Evolutionary conservation across 1,140 invertebrate species (phyloP).

Genomic region (Meteorus sp.): DNA sequence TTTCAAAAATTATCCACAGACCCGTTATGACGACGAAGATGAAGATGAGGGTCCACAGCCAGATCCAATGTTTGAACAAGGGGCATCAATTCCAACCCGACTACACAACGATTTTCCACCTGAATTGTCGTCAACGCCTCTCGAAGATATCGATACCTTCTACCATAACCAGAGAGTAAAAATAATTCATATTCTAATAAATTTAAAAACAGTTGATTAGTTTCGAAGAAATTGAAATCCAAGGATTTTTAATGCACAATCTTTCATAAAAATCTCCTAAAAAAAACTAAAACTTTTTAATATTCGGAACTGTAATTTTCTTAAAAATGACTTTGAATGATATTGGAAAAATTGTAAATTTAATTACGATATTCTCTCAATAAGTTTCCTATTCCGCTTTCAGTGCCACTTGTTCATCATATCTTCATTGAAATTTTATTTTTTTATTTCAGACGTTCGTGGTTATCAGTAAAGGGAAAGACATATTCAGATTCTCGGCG

Average conservation of each 20-base stretch:
- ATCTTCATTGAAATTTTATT: conserved; percentile 23
- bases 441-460: conserved; percentile 87
- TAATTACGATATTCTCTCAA: too few species aligned
- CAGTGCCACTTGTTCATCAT: not conserved
- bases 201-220: not conserved
- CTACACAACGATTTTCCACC: conserved; percentile 87
- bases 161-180: conserved; percentile 89
- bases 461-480: conserved; percentile 97
- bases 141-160: conserved; percentile 94
- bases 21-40: conserved; percentile 93
- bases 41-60: conserved; percentile 94
- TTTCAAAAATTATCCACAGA: conserved; percentile 66
- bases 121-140: conserved; percentile 88
- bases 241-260: too few species aligned
- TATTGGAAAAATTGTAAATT: too few species aligned
- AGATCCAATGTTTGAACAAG: conserved; percentile 90
- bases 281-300: too few species aligned
- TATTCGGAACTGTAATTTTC: too few species aligned
- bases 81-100: conserved; percentile 84
- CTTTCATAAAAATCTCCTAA: too few species aligned
- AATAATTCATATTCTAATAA: conserved; percentile 24
- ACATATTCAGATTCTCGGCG: conserved; percentile 98
- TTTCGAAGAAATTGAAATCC: not conserved
- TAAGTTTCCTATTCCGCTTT: too few species aligned
- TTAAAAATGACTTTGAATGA: too few species aligned